Base-by-base conservation (phyloP, 2,797 vertebrate genomes). In the Sebastiscus albofasciatus region DNA sequence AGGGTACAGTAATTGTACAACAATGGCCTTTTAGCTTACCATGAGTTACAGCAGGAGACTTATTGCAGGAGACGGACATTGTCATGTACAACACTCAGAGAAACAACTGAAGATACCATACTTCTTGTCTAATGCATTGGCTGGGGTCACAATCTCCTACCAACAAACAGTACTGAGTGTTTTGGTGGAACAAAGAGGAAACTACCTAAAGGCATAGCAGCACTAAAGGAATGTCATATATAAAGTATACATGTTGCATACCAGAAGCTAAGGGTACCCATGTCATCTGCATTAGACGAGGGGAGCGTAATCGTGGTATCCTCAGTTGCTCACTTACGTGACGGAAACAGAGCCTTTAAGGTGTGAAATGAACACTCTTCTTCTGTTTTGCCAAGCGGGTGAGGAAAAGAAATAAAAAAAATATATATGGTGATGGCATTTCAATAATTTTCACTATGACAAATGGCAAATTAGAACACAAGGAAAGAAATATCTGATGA, bases 331-430 rank as follows among this genome's bases (percentile, higher is more conserved):
- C 97, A 99, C 99, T 99, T 99, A 99, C 99, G 97, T 99, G 98
- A 97, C 96, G 97, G 96, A 97, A 97, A 99, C 96, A 97, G 96
- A 97, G 98, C 97, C 97, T 97, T 98, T 99, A 99, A 97, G 98
- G 97, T 97, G 98, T 99, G 98, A 99, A 99, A 99, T 99, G 99
- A 98, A 99, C 99, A 98, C 98, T 99, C 98, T 99, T 99, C 99
- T 99, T 99, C 99, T 99, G 98, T 97, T 95, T 95, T 97, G 97
- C 98, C 97, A 97, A 98, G 98, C 97, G 95, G 97, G 98, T 98
- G 97, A 98, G 96, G 95, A 97, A 97, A 97, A 93, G 97, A 97
- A 97, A 96, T 96, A 84, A 93, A 92, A 93, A 92, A 96, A 96
- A 55, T 6, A 58, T 52, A 97, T 91, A 97, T 96, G 96, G 96